Evolutionary conservation across 2,888 invertebrate genomes (phyloP), one percentile per base, ranked within the genome.

Genomic region (Euphydryas editha): DNA sequence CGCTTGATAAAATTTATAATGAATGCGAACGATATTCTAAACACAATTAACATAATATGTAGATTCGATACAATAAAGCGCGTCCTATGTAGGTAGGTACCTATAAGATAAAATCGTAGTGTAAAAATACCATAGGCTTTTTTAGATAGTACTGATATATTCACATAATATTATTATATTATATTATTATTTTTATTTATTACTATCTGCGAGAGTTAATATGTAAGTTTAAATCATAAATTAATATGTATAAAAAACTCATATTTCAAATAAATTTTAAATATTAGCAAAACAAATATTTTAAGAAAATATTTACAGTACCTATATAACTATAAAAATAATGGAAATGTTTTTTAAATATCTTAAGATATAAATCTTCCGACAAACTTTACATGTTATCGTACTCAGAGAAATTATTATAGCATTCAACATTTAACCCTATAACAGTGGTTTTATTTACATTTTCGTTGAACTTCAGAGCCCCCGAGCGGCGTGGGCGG

Each of bases 401-500:
- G 24, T 24, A 21, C 1, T 10, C 36, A 54, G 36, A 36, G 36
- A 54, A 54, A n/a, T 51, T 51, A 54, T 36, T 17, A 21, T 54
- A 18, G n/a, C 11, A 47, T n/a, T 30, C 20, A 54, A 54, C 54
- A 54, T 54, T 54, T 54, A 54, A 36, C 54, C 54, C 30, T 36
- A 54, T 54, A 54, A 54, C 54, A 54, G 54, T 54, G 30, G 30
- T 59, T 67, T 60, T 67, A 67, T 56, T 63, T 56, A 57, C 49
- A 67, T 68, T 68, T 62, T 59, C 44, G 30, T 30, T 57, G 37
- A 56, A 61, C 84, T 85, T 87, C 84, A 84, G 69, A 61, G 68
- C 84, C 85, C 87, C 83, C 85, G 69, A 62, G 71, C 57, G 75
- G 72, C 83, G 78, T 83, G 86, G 84, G 87, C 84, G 86, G 82